Percentiles rank a stretch among this genome's conserved stretches.
phyloP scores from a whole-genome alignment of 1,140 invertebrate species.

The Heliconius hermathena region DNA sequence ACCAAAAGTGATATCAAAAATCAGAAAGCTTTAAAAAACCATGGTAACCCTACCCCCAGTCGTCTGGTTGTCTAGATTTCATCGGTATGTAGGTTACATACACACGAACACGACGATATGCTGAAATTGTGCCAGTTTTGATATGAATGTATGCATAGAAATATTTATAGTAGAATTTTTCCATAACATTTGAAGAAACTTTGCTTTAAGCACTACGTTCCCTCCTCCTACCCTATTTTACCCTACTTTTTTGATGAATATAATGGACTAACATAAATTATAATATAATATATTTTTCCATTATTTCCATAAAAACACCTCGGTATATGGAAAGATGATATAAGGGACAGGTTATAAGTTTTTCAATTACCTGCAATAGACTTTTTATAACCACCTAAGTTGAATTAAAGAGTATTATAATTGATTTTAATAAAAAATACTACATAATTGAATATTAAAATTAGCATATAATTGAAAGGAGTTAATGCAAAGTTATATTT shows the following conservation, averaged over 20 bases:
- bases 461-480: neutral
- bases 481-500: neutral
- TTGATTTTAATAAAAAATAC: neutral
- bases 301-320: neutral
- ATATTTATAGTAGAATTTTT: neutral
- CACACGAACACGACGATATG: neutral
- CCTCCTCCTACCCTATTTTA: too few relatives aligned
- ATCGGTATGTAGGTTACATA: constrained; percentile 37
- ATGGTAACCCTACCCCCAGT: constrained; percentile 24
- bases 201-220: too few relatives aligned
- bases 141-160: neutral
- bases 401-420: neutral
- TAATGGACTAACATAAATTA: neutral
- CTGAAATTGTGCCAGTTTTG: constrained; percentile 7
- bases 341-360: neutral
- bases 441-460: constrained; percentile 3
- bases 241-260: neutral
- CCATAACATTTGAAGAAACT: neutral
- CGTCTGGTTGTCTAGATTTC: constrained; percentile 40
- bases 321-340: neutral
- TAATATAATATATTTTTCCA: neutral
- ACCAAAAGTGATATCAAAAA: too few relatives aligned
- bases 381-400: constrained; percentile 5
- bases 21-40: neutral
- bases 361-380: constrained; percentile 9